Conservation (phyloP, 2,113 vertebrate species). For the Myrmophylax atrothorax region DNA sequence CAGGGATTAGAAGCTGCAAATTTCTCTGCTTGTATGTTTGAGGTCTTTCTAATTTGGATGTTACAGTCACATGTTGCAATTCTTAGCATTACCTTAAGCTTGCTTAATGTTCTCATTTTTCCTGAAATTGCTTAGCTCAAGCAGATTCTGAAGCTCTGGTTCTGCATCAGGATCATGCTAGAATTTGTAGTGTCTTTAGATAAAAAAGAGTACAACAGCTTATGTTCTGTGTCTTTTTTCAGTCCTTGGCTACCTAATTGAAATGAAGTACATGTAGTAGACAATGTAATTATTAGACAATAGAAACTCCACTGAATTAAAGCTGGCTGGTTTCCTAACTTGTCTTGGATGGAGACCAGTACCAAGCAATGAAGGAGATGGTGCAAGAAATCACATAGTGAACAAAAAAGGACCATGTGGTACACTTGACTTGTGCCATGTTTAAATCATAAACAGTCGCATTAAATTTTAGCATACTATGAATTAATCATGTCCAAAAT, state of each 20-base stretch:
- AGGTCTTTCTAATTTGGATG: not conserved
- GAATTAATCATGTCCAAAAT: not conserved
- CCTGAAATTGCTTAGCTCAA: not conserved
- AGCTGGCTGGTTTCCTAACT: not conserved
- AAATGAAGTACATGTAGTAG: not conserved
- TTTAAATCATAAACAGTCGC: not conserved
- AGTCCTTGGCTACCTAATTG: not conserved
- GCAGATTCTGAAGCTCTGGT: not conserved
- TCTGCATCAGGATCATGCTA: not conserved
- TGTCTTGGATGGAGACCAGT: not conserved
- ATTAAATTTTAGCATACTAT: not conserved
- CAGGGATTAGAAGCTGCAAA: not conserved
- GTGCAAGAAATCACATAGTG: not conserved
- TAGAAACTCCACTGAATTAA: not conserved
- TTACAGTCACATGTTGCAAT: constrained; percentile 30
- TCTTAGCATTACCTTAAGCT: not conserved
- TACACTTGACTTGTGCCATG: not conserved
- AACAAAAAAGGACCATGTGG: not conserved
- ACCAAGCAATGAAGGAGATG: not conserved
- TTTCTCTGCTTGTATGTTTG: not conserved
- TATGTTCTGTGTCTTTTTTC: not conserved
- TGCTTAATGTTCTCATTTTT: not conserved
- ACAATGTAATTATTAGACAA: not conserved
- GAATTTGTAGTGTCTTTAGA: not conserved
- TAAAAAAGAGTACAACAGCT: not conserved